Evolutionary conservation across 2,888 invertebrate genomes (phyloP).

Genomic region (Brenthis hecate): DNA sequence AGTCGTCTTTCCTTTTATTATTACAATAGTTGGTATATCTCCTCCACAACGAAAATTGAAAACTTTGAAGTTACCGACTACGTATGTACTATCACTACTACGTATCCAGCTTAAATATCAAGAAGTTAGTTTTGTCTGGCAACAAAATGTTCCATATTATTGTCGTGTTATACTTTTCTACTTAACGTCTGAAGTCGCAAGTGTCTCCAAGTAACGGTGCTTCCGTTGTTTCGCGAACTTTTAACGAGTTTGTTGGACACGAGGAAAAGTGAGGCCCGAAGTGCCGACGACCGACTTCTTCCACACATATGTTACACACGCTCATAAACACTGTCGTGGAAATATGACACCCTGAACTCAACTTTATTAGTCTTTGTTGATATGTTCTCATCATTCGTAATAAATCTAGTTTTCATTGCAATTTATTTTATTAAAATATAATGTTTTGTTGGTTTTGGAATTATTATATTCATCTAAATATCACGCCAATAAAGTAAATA

Average conservation of each 20-base stretch:
- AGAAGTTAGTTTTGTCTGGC: conserved; percentile 58
- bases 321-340: conserved; percentile 44
- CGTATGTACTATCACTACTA: conserved; percentile 15
- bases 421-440: not conserved
- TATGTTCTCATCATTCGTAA: not conserved
- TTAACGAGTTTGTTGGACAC: conserved; percentile 82
- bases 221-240: conserved; percentile 78
- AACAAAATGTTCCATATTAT: conserved; percentile 72
- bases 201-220: conserved; percentile 72
- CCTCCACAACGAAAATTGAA: conserved; percentile 33
- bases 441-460: too few species aligned
- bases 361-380: conserved; percentile 25
- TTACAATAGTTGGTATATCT: conserved; percentile 25
- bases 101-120: conserved; percentile 63
- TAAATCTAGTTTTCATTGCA: conserved; percentile 2
- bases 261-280: conserved; percentile 52
- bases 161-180: conserved; percentile 76
- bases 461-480: too few species aligned
- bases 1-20: conserved; percentile 5
- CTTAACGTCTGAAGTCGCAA: conserved; percentile 75
- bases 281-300: conserved; percentile 55
- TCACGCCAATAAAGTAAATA: not conserved
- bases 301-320: conserved; percentile 58
- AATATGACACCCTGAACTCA: conserved; percentile 42
- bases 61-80: conserved; percentile 31